These are phyloP conservation scores for Coenonympha arcania DNA, from an alignment of 2,888 invertebrate genomes.

Conservation along the genomic window DNA sequence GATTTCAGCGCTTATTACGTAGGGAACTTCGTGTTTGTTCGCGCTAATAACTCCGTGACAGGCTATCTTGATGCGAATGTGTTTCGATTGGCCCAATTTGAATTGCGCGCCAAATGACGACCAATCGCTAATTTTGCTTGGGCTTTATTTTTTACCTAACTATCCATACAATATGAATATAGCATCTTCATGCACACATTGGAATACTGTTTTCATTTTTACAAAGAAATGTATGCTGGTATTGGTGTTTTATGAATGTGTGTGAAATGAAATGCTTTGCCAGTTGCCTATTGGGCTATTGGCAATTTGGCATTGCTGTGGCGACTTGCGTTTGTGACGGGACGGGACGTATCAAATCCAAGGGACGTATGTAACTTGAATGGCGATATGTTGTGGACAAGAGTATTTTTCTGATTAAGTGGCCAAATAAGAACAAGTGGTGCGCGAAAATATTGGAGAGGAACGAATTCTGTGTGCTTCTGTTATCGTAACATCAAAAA, in stretches of 20 bases:
- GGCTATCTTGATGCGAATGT: constrained; percentile 50
- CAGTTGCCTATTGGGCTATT: no score
- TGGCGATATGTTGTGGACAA: constrained; percentile 27
- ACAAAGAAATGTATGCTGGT: constrained; percentile 27
- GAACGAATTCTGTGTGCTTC: constrained; percentile 12
- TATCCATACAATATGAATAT: constrained; percentile 43
- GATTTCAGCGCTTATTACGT: constrained; percentile 75
- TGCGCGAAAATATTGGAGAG: neutral
- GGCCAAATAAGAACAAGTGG: constrained; percentile 14
- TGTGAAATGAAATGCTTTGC: constrained; percentile 19
- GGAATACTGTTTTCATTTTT: constrained; percentile 43
- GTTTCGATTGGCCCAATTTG: constrained; percentile 59
- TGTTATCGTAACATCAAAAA: constrained; percentile 8
- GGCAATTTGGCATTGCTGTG: no score
- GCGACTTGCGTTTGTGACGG: constrained; percentile 33
- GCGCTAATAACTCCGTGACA: constrained; percentile 57
- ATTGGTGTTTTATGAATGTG: constrained; percentile 26
- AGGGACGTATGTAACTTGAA: no score
- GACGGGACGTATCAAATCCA: constrained; percentile 27
- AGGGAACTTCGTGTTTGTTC: constrained; percentile 64
- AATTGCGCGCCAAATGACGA: constrained; percentile 55
- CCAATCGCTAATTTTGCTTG: constrained; percentile 53
- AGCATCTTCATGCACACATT: constrained; percentile 56
- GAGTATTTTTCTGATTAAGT: constrained; percentile 24
- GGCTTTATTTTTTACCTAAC: constrained; percentile 69